A percentile compares a stretch with the other conserved stretches of the same genome.
Conservation (phyloP, 2,113 vertebrate species). For the Protomyctophum bolini region DNA sequence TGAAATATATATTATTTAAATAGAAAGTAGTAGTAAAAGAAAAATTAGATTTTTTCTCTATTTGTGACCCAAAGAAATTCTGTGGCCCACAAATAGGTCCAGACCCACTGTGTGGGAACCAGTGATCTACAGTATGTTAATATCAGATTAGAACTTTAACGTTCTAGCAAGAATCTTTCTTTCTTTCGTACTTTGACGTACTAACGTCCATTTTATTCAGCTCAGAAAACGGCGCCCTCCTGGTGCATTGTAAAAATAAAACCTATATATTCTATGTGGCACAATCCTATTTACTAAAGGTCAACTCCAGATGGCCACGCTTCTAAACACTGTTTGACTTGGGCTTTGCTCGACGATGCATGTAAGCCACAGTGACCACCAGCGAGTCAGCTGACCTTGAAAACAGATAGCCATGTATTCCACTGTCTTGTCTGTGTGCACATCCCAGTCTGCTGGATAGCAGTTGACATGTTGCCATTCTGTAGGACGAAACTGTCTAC, state of each 20-base stretch:
- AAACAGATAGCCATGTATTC: constrained; percentile 4
- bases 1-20: too few species aligned
- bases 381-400: constrained; percentile 63
- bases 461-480: constrained; percentile 8
- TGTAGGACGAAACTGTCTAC: neutral
- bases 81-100: too few species aligned
- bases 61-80: too few species aligned
- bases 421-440: constrained; percentile 41
- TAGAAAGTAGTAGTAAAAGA: too few species aligned
- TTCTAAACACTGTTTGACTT: constrained; percentile 64
- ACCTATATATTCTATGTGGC: constrained; percentile 11
- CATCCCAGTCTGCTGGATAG: constrained; percentile 8
- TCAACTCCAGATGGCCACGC: constrained; percentile 68
- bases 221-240: too few species aligned
- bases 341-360: constrained; percentile 61
- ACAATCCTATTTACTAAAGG: constrained; percentile 5
- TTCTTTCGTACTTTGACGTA: too few species aligned
- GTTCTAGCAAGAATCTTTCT: too few species aligned
- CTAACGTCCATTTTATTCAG: too few species aligned
- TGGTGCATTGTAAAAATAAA: neutral
- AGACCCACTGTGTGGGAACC: too few species aligned
- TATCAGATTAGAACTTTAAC: too few species aligned
- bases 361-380: constrained; percentile 71
- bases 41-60: too few species aligned
- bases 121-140: too few species aligned